These are phyloP conservation scores for Todiramphus saurophagus DNA, from an alignment of 2,113 vertebrate species.

Conservation along the genomic window DNA sequence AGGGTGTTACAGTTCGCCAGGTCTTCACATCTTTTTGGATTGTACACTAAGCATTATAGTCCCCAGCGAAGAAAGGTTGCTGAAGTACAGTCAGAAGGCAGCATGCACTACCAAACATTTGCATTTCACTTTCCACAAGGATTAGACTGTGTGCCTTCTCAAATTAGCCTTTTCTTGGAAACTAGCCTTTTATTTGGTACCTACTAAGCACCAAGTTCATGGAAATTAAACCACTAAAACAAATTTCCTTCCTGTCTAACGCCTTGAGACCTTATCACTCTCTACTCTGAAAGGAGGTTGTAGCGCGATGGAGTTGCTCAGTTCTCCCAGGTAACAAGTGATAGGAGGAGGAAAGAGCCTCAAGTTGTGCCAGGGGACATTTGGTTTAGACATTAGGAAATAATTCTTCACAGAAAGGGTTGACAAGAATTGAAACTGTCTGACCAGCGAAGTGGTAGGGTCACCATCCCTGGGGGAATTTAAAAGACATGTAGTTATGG, in stretches of 20 bases:
- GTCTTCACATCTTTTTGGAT: background rate
- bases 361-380: background rate
- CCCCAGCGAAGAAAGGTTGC: background rate
- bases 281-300: background rate
- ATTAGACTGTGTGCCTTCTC: background rate
- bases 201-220: background rate
- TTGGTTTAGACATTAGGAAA: background rate
- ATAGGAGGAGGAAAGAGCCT: background rate
- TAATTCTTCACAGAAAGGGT: background rate
- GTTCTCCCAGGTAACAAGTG: background rate
- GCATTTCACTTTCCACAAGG: background rate
- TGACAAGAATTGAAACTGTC: background rate
- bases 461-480: background rate
- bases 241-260: background rate
- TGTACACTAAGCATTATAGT: background rate
- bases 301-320: fast-evolving
- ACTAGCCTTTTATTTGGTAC: background rate
- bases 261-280: background rate
- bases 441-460: background rate
- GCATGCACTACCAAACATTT: background rate
- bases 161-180: background rate
- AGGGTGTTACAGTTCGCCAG: background rate
- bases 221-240: background rate
- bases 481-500: background rate
- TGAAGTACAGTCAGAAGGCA: background rate